These are phyloP conservation scores for Dicentrarchus labrax DNA, from an alignment of 2,113 vertebrate genomes.

Conservation along the genomic window DNA sequence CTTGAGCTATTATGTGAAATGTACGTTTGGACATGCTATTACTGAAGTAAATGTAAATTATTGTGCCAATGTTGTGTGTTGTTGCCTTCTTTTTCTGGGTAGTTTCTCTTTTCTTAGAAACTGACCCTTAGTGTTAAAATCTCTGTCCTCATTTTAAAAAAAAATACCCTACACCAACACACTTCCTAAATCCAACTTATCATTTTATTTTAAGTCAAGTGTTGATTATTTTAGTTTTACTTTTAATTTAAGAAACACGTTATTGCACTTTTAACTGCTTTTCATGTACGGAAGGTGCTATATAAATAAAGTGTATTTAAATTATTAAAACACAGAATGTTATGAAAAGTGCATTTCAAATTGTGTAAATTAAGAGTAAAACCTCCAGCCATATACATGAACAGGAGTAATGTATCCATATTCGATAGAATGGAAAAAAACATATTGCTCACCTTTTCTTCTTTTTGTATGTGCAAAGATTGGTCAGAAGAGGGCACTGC, in stretches of 20 bases:
- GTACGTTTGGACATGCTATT: conserved; percentile 23
- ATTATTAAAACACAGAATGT: neutral
- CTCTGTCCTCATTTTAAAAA: no score
- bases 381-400: neutral
- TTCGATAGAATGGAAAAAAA: neutral
- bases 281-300: neutral
- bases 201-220: neutral
- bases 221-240: neutral
- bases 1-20: conserved; percentile 27
- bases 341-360: neutral
- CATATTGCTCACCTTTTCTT: neutral
- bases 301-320: neutral
- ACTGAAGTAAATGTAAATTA: conserved; percentile 58
- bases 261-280: neutral
- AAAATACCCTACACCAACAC: neutral
- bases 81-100: neutral
- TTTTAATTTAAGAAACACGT: neutral
- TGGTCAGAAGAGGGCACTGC: conserved; percentile 63
- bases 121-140: neutral
- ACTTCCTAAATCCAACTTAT: neutral
- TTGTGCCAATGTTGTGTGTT: conserved; percentile 11
- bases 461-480: conserved; percentile 17
- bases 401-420: neutral
- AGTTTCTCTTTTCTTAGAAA: neutral
- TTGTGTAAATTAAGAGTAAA: neutral